phyloP scores from a whole-genome alignment of 2,797 vertebrate species.

The Pipistrellus nathusii region DNA sequence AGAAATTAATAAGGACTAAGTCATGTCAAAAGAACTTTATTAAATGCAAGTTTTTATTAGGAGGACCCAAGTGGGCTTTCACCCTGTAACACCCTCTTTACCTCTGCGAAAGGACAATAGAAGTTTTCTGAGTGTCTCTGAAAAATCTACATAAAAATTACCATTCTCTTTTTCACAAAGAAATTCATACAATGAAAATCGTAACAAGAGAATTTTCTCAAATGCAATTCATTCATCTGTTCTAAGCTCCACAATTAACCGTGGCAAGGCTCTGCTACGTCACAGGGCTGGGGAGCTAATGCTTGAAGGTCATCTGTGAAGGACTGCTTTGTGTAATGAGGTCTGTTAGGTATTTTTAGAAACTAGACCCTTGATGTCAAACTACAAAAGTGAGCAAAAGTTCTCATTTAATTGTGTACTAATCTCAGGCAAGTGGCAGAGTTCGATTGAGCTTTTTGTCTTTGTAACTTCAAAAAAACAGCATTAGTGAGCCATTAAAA shows the following conservation, averaged over 20 bases:
- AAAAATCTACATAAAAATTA: conserved; percentile 20
- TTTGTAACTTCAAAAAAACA: conserved; percentile 19
- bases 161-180: conserved; percentile 27
- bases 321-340: background rate
- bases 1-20: background rate
- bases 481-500: background rate
- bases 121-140: background rate
- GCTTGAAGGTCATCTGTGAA: background rate
- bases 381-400: background rate
- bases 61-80: background rate
- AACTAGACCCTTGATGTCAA: background rate
- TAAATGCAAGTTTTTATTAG: conserved; percentile 36
- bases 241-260: conserved; percentile 33
- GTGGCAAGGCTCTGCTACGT: background rate
- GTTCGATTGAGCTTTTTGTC: background rate
- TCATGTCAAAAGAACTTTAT: background rate
- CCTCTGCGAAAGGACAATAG: background rate
- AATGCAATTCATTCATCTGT: conserved; percentile 5
- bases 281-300: background rate
- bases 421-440: background rate
- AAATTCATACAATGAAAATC: conserved; percentile 21
- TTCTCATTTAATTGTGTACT: background rate
- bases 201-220: background rate
- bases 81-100: background rate
- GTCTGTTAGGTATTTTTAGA: background rate